phyloP scores from a whole-genome alignment of 92 coral and sea anemone genomes.

The Anthopleura xanthogrammica region DNA sequence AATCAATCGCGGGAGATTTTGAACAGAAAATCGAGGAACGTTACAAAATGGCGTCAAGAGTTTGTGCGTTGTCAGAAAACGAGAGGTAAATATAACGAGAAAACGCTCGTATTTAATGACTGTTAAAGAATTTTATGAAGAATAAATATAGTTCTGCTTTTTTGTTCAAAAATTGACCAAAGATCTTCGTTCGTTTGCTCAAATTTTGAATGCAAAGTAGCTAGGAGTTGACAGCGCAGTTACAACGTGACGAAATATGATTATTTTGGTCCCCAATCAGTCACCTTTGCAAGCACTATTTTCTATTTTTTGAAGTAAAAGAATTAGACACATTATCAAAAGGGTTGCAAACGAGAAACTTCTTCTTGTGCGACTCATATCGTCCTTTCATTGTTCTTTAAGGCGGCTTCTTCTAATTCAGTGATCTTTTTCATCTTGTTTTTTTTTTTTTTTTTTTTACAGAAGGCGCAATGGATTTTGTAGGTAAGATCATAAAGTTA shows the following conservation, averaged over 20 bases:
- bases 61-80: conserved; percentile 30
- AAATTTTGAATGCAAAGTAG: neutral
- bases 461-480: conserved; percentile 77
- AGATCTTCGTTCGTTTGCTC: neutral
- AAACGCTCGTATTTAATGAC: too few species aligned
- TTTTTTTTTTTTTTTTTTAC: too few species aligned
- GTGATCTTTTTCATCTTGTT: neutral
- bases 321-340: too few species aligned
- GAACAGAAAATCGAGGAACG: conserved; percentile 14
- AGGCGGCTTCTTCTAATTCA: neutral
- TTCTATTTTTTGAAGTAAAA: too few species aligned
- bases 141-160: neutral
- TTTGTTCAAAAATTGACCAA: neutral
- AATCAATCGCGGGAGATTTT: conserved; percentile 47
- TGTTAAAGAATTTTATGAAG: too few species aligned
- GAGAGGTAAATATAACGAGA: conserved; percentile 7
- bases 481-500: conserved; percentile 39
- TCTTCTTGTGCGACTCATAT: too few species aligned
- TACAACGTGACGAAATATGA: neutral
- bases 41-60: conserved; percentile 43
- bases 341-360: too few species aligned
- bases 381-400: neutral
- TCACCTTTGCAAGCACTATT: neutral
- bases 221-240: too few species aligned
- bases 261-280: neutral